These are phyloP conservation scores for Columba guinea DNA, from an alignment of 2,797 vertebrate species.

Conservation along the genomic window DNA sequence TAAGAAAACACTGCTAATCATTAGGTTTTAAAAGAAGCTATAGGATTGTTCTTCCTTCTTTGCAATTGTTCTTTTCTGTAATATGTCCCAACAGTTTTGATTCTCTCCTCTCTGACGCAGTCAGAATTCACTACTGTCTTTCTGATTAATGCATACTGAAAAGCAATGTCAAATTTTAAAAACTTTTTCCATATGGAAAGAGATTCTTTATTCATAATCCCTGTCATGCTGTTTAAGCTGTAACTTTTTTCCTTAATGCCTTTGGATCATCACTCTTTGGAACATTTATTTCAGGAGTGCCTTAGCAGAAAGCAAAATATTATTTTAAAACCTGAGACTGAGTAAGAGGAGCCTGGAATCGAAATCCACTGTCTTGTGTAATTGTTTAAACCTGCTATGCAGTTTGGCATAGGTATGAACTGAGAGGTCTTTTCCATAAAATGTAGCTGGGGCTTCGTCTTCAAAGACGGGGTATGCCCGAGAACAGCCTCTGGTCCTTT, in stretches of 20 bases:
- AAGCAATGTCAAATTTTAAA: conserved; percentile 4
- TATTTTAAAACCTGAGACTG: conserved; percentile 20
- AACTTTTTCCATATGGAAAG: conserved; percentile 17
- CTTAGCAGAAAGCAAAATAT: conserved; percentile 47
- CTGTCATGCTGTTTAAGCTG: background rate
- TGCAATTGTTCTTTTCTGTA: conserved; percentile 15
- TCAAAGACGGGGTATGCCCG: background rate
- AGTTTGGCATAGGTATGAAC: background rate
- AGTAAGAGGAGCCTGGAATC: conserved; percentile 21
- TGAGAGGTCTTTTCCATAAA: conserved; percentile 2
- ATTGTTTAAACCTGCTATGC: background rate
- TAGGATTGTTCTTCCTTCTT: background rate
- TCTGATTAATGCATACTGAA: conserved; percentile 14
- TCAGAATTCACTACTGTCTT: conserved; percentile 23
- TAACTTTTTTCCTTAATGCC: conserved; percentile 25
- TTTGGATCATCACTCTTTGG: conserved; percentile 15
- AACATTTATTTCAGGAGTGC: background rate
- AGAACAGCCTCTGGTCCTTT: conserved; percentile 15
- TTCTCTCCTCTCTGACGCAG: conserved; percentile 27
- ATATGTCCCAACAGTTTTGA: background rate
- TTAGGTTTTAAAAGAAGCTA: background rate
- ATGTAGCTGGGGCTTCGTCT: background rate
- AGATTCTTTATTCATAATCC: conserved; percentile 6
- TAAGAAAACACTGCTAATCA: conserved; percentile 16
- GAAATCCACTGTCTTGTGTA: background rate